Evolutionary conservation across 1,140 invertebrate genomes (phyloP), one percentile per base, ranked within the genome.

Genomic region (Calephelis nemesis): DNA sequence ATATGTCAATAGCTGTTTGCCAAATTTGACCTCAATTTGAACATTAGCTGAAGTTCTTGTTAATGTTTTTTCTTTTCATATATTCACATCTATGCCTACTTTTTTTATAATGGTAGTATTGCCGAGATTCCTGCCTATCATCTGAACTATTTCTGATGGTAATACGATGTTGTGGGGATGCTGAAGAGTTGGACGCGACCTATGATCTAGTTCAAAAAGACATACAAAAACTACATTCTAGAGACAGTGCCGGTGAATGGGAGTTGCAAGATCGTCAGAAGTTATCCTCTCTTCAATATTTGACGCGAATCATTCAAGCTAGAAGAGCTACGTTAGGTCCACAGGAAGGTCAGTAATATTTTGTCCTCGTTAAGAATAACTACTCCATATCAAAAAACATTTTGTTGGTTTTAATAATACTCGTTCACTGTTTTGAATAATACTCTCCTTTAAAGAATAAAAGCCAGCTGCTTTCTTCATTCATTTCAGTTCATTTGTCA

Each of bases 231-330:
- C 85, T 96, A 93, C 93, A 97, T 82, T 97, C 97, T 5, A 94
- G 95, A 82, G 97, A 98, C 88, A 95, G 95, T 40, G 97, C 96
- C 1, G 96, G 96, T 7, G 96, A 96, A 74, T 96, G 96, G 90
- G 96, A 97, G 83, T 85, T 96, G 42, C 93, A 94, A 47, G 95
- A 98, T 42, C 97, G 98, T 80, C 97, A 97, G 75, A 97, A 98
- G 84, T 84, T 98, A n/a, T 97, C 96, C 52, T 98, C 97, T 83
- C 92, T 98, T 49, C 92, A 95, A 64, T 98, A 97, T 92, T 93
- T 98, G 2, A 93, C 95, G 65, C 95, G 95, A 80, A 93, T 97
- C 1, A 83, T 92, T 13, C 85, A 91, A 67, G 88, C 87, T 0
- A 81, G 84, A 39, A 74, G 86, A 70, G 90, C 89, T 1, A 88